Conservation (phyloP, 1,140 invertebrate genomes). For the Trachymyrmex cornetzi region DNA sequence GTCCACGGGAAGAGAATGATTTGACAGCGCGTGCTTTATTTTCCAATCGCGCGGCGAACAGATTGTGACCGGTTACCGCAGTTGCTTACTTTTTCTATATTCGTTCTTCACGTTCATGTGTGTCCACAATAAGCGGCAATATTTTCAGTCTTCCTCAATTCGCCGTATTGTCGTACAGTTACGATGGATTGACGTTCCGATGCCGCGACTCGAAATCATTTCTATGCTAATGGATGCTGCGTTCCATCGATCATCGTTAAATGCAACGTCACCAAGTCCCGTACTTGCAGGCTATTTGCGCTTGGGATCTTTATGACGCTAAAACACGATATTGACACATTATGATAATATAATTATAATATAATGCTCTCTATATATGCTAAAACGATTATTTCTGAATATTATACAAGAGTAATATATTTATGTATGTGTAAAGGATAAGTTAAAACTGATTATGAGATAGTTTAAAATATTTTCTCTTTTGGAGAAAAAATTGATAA, state of each 20-base stretch:
- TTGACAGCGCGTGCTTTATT: background rate
- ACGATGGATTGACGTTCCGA: slow-evolving; percentile 15
- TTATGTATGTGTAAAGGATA: background rate
- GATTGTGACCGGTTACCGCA: slow-evolving; percentile 49
- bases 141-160: slow-evolving; percentile 28
- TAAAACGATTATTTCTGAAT: slow-evolving; percentile 7
- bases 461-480: slow-evolving; percentile 1
- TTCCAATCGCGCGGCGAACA: background rate
- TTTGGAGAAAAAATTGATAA: background rate
- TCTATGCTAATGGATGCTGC: slow-evolving; percentile 60
- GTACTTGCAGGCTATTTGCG: slow-evolving; percentile 35
- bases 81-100: background rate
- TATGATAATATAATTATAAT: slow-evolving; percentile 31
- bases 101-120: background rate
- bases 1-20: background rate
- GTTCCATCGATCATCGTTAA: slow-evolving; percentile 61
- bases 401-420: background rate
- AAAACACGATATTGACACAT: slow-evolving; percentile 16
- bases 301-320: slow-evolving; percentile 25
- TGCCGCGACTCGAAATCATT: slow-evolving; percentile 58
- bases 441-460: background rate
- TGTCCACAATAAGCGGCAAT: background rate
- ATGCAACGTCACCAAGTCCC: slow-evolving; percentile 55
- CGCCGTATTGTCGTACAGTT: slow-evolving; percentile 21
- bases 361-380: background rate